Evolutionary conservation across 2,888 invertebrate genomes (phyloP).

Genomic region (Pediacus dermestoides): DNA sequence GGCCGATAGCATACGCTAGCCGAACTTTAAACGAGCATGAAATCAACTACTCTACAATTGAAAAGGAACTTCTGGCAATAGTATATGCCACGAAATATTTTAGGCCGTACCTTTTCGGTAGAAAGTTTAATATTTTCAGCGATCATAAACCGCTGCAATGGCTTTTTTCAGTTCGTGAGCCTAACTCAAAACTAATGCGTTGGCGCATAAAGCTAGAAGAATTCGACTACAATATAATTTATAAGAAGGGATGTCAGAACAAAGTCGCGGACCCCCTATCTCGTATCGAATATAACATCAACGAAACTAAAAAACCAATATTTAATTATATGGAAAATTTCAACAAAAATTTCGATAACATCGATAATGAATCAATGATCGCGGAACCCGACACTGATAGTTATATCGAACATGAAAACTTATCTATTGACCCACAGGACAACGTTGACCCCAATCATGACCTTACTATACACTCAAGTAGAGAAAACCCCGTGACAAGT

Average conservation of each 20-base stretch:
- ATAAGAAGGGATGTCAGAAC: constrained; percentile 2
- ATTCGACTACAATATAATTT: constrained; percentile 5
- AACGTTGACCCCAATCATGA: too few species aligned
- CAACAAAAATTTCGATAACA: constrained; percentile 1
- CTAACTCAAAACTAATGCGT: constrained; percentile 14
- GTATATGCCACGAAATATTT: constrained; percentile 5
- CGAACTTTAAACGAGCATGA: constrained; percentile 32
- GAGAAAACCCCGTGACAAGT: constrained; percentile 5
- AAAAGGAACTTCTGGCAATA: constrained; percentile 10
- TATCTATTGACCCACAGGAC: too few species aligned
- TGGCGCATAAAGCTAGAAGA: constrained; percentile 5
- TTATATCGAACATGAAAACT: neutral
- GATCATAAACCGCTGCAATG: constrained; percentile 7
- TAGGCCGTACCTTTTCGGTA: constrained; percentile 13
- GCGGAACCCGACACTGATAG: neutral
- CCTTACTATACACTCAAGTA: constrained; percentile 1
- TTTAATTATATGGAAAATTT: constrained; percentile 1
- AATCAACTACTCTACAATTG: constrained; percentile 29
- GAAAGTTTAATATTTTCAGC: constrained; percentile 18
- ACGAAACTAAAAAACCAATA: constrained; percentile 2
- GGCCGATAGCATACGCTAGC: constrained; percentile 35
- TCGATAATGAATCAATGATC: neutral
- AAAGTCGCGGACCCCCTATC: neutral
- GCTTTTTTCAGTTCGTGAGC: constrained; percentile 10
- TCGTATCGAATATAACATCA: constrained; percentile 1